These are phyloP conservation scores for Porites lobata DNA, from an alignment of 92 coral and sea anemone genomes.

Conservation along the genomic window DNA sequence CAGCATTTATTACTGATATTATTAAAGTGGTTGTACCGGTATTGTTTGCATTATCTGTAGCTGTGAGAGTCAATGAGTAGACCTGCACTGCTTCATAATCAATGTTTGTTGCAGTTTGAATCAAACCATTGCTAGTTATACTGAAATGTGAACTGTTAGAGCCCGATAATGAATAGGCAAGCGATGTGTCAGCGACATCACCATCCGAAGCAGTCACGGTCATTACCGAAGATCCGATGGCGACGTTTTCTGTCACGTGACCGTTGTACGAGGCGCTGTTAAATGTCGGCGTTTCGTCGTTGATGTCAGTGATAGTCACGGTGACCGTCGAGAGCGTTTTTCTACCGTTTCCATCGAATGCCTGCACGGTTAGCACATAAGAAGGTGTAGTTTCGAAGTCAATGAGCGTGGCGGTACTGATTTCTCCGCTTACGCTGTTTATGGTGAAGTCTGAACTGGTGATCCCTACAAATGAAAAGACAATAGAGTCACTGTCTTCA, in stretches of 20 bases:
- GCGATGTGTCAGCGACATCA: slow-evolving; percentile 71
- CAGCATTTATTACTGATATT: slow-evolving; percentile 56
- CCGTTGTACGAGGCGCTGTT: slow-evolving; percentile 72
- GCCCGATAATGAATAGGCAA: slow-evolving; percentile 69
- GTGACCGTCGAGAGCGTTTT: slow-evolving; percentile 59
- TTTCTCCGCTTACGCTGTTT: slow-evolving; percentile 62
- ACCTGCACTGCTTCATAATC: slow-evolving; percentile 57
- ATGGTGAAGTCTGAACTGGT: slow-evolving; percentile 70
- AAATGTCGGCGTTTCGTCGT: slow-evolving; percentile 81
- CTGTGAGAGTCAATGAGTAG: slow-evolving; percentile 70
- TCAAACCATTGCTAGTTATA: slow-evolving; percentile 57
- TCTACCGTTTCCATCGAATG: slow-evolving; percentile 69
- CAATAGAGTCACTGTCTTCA: slow-evolving; percentile 58
- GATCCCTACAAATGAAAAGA: slow-evolving; percentile 60
- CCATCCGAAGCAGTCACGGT: slow-evolving; percentile 78
- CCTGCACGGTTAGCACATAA: slow-evolving; percentile 64
- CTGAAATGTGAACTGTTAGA: slow-evolving; percentile 60
- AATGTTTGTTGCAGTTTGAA: slow-evolving; percentile 63
- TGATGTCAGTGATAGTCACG: slow-evolving; percentile 70
- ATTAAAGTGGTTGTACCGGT: slow-evolving; percentile 64
- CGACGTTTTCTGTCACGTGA: slow-evolving; percentile 73
- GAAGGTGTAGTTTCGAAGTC: slow-evolving; percentile 67
- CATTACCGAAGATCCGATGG: slow-evolving; percentile 72
- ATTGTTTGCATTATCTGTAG: slow-evolving; percentile 62
- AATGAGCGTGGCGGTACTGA: slow-evolving; percentile 44